Base-by-base conservation (phyloP, 2,888 invertebrate genomes). In the Cheilosia pagana region DNA sequence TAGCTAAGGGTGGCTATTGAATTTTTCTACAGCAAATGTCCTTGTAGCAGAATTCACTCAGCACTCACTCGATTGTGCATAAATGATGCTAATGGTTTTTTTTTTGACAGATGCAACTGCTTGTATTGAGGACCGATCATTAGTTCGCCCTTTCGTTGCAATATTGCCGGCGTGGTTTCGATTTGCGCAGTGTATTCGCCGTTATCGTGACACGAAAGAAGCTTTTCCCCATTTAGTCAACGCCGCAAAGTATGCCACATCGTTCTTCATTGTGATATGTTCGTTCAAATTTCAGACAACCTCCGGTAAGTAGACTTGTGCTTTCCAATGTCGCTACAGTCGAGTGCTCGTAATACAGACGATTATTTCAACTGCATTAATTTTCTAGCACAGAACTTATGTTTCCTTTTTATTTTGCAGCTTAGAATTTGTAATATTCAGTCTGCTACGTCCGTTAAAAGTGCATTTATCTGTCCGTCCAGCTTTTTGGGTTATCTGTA, bases 181-280 rank as follows among this genome's bases (percentile, higher is more conserved):
- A 75, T 96, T 97, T 91, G 95, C 96, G 59, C 97, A 97, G 92
- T 97, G 97, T 89, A 92, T 97, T 59, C 93, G 97, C 3, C 95
- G 97, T 87, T 97, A 96, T 91, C 93, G 95, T 60, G 97, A 97
- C 91, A 95, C 96, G 0, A 94, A 94, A 90, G 95, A 96, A 90
- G 94, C 94, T 5, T 95, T 95, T 91, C 96, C 96, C 7, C 97
- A 97, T 93, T 92, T 97, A 70, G 95, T 95, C 25, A 97, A 97
- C 92, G 97, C 97, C 35, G 96, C 95, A 60, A 98, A 98, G 93
- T 98, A 98, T 92, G 95, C 96, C 0, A 97, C 97, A 3, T 96
- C 97, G 0, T 97, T 98, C 91, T 95, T 97, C 87, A 97, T 97
- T 35, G 95, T 97, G 5, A 93, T 96, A 28, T 96, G 96, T 89